Percentiles rank a stretch among this genome's conserved stretches.
Evolutionary conservation across 2,888 invertebrate genomes (phyloP).

Genomic region (Ditula angustiorana): DNA sequence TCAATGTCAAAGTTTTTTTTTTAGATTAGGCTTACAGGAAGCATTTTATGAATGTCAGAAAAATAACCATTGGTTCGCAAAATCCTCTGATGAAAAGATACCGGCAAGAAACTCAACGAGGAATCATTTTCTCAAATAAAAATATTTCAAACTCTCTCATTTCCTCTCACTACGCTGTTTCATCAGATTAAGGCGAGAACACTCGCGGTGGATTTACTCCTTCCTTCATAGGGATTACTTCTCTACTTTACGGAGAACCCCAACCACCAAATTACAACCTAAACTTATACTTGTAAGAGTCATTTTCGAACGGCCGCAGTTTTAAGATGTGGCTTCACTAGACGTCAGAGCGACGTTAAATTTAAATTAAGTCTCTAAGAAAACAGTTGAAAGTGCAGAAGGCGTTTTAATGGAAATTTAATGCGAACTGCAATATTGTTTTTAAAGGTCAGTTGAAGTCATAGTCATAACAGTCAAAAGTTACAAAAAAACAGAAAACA

Average conservation of each 20-base stretch:
- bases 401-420: slow-evolving; percentile 24
- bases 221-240: slow-evolving; percentile 33
- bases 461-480: no score
- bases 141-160: slow-evolving; percentile 5
- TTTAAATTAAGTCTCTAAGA: slow-evolving; percentile 36
- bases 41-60: no score
- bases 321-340: slow-evolving; percentile 16
- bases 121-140: no score
- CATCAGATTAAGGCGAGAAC: slow-evolving; percentile 38
- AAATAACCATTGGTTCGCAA: no score
- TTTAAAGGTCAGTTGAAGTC: background rate
- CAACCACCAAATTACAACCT: background rate
- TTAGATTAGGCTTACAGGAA: no score
- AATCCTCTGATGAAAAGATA: no score
- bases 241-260: slow-evolving; percentile 11
- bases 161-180: slow-evolving; percentile 11
- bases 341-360: slow-evolving; percentile 24
- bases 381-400: slow-evolving; percentile 23
- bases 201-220: slow-evolving; percentile 29
- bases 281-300: background rate
- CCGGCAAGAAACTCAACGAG: no score
- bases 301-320: background rate
- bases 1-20: no score
- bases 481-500: no score
- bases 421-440: slow-evolving; percentile 10